A percentile compares a stretch with the other conserved stretches of the same genome.
phyloP scores from a whole-genome alignment of 2,797 vertebrate genomes.

The Anabacerthia variegaticeps region DNA sequence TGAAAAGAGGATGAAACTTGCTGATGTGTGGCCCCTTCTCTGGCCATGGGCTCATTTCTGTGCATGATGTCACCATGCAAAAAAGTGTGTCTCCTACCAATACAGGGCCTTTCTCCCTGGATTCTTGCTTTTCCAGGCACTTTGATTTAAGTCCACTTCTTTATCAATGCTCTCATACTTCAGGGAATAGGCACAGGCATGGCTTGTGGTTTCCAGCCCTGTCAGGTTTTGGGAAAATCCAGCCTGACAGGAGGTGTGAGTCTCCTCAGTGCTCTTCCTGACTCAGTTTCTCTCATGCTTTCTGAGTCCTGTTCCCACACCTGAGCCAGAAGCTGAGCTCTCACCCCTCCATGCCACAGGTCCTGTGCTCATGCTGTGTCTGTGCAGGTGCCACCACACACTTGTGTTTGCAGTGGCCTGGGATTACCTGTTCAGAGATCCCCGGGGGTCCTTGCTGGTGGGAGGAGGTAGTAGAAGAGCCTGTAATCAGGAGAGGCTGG shows the following conservation, averaged over 20 bases:
- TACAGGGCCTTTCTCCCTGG: background rate
- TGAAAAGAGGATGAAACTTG: background rate
- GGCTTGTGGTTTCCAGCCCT: background rate
- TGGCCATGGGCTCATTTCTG: background rate
- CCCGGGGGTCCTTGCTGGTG: fast-evolving
- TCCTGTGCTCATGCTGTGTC: fast-evolving
- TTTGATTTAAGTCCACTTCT: background rate
- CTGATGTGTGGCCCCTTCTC: background rate
- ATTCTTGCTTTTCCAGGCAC: background rate
- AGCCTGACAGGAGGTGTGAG: background rate
- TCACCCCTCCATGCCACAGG: fast-evolving
- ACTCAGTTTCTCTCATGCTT: background rate
- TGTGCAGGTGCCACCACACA: background rate
- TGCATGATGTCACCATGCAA: background rate
- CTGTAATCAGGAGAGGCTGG: background rate
- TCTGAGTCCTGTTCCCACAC: background rate
- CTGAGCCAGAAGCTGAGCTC: background rate
- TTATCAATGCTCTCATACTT: background rate
- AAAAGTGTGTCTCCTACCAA: background rate
- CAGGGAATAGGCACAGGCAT: background rate
- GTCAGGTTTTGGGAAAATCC: background rate
- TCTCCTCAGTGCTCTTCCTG: background rate
- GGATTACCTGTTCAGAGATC: background rate
- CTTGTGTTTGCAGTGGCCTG: background rate
- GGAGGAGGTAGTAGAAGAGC: background rate